Base-by-base conservation (phyloP, 2,797 vertebrate genomes). In the Hyperoplus immaculatus region DNA sequence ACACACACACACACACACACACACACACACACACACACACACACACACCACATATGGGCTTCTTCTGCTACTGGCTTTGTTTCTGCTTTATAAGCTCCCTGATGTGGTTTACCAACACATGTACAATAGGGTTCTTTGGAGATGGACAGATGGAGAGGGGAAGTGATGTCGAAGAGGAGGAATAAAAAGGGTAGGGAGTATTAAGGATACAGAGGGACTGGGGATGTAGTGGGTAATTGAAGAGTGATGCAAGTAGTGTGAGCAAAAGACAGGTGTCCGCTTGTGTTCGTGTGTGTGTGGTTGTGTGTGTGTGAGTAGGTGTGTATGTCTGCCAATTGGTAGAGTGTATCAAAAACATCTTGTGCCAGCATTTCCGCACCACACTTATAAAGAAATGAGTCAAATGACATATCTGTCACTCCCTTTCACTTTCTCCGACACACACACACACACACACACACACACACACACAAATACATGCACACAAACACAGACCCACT, bases 61-160 rank as follows among this genome's bases (percentile, higher is more conserved):
- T 87, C 72, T 51, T 39, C 81, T 55, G 62, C 79, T 88, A 74
- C 84, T 89, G 84, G 78, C 87, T 89, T 91, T 72, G 42, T 88
- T 90, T 89, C 86, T 79, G 85, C 83, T 90, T 89, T 89, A 93
- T 91, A 86, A 87, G 77, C 81, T 89, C 92, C 83, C 86, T 89
- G 86, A 91, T 88, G 84, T 79, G 63, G 84, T 91, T 91, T 88
- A 87, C 39, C 82, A 72, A 82, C 87, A 87, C 77, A 78, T 75
- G 86, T 85, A 81, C 58, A 86, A 83, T 66, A 59, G 63, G 65
- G 79, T 67, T 87, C 56, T 78, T 80, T 66, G 61, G 60, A 82
- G 79, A 85, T 73, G 87, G 81, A 87, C 86, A 85, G 87, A 85
- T 75, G 78, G 77, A 89, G 72, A 72, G 85, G 49, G 77, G 73